Evolutionary conservation across 2,113 vertebrate genomes (phyloP).

Genomic region (Solea solea): DNA sequence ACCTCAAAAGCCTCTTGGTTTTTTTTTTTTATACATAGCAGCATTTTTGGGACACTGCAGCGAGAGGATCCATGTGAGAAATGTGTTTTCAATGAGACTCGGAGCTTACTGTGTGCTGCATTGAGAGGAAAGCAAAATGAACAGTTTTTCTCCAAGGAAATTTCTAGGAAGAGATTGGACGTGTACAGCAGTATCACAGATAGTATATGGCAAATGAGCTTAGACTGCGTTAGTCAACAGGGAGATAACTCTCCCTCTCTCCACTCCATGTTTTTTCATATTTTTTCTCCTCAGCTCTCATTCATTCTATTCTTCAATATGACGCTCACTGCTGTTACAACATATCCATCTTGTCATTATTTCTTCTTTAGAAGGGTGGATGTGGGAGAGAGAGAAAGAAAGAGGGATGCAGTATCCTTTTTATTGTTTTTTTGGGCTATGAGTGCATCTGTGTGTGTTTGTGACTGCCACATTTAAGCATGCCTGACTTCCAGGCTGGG

Average conservation of each 20-base stretch:
- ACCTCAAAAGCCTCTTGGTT: background rate
- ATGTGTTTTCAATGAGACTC: conserved; percentile 59
- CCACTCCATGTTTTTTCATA: conserved; percentile 6
- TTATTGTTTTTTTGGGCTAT: conserved; percentile 46
- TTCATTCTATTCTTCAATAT: conserved; percentile 64
- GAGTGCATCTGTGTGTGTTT: conserved; percentile 61
- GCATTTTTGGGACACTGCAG: background rate
- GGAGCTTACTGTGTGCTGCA: conserved; percentile 35
- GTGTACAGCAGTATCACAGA: conserved; percentile 59
- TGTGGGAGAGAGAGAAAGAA: conserved; percentile 2
- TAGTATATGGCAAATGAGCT: conserved; percentile 69
- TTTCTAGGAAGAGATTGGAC: conserved; percentile 65
- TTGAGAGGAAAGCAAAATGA: conserved; percentile 63
- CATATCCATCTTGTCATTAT: conserved; percentile 58
- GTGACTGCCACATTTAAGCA: conserved; percentile 72
- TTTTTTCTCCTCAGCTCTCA: conserved; percentile 34
- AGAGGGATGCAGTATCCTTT: background rate
- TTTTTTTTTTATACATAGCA: conserved; percentile 1
- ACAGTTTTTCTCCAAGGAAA: conserved; percentile 68
- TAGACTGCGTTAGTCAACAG: conserved; percentile 64
- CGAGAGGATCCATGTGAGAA: conserved; percentile 31
- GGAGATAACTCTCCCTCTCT: conserved; percentile 56
- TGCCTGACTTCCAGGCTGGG: conserved; percentile 62
- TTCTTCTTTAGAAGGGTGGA: conserved; percentile 22
- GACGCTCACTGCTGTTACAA: conserved; percentile 35